phyloP scores from a whole-genome alignment of 2,113 vertebrate genomes.

The Cyprichromis sp. region DNA sequence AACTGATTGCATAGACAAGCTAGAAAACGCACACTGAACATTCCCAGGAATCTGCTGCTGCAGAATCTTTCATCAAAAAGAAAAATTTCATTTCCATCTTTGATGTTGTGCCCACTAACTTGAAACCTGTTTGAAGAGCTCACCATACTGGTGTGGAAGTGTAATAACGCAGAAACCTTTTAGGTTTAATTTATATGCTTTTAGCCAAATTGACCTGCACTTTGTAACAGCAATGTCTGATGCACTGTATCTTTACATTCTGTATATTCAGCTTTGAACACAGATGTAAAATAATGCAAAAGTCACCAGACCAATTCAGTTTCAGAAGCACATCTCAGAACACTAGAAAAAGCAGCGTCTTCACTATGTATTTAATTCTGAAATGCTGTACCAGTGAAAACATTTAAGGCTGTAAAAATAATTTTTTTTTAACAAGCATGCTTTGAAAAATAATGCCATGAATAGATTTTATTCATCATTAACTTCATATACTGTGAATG shows the following conservation, averaged over 20 bases:
- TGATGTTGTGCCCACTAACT: neutral
- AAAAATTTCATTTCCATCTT: neutral
- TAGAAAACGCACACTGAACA: neutral
- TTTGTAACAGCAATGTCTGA: neutral
- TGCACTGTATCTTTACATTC: neutral
- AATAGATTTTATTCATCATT: neutral
- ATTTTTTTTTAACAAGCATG: accelerated
- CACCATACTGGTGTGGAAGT: neutral
- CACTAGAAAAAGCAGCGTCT: neutral
- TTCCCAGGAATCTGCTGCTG: neutral
- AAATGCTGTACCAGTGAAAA: neutral
- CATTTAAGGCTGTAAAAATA: neutral
- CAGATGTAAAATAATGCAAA: neutral
- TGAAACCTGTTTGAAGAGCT: neutral
- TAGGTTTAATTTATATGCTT: neutral
- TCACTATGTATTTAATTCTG: neutral
- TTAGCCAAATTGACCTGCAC: neutral
- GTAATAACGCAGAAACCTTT: neutral
- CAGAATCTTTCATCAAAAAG: neutral
- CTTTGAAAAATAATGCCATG: neutral
- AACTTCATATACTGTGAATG: neutral
- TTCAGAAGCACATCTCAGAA: neutral
- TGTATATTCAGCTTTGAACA: neutral
- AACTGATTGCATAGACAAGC: neutral
- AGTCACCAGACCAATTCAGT: neutral